phyloP scores from a whole-genome alignment of 2,113 vertebrate genomes.

The Helogale parvula region DNA sequence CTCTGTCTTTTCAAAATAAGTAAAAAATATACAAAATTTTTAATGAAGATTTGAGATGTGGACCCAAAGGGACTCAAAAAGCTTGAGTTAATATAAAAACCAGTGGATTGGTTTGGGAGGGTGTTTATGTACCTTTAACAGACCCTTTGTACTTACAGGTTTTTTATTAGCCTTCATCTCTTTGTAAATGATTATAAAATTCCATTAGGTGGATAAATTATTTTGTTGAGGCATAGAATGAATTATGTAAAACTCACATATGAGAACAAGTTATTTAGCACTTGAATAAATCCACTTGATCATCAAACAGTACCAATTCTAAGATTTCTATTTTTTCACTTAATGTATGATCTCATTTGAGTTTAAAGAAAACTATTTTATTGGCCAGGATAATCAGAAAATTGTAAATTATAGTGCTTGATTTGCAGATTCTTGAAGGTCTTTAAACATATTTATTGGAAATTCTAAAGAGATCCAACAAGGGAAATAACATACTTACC shows the following conservation, averaged over 20 bases:
- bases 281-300: background rate
- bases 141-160: background rate
- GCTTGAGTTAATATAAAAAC: background rate
- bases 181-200: conserved; percentile 19
- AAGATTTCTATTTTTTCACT: background rate
- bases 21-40: too few species aligned
- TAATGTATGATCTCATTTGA: background rate
- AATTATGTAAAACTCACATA: background rate
- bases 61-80: background rate
- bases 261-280: background rate
- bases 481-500: background rate
- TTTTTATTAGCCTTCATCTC: background rate
- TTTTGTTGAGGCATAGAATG: background rate
- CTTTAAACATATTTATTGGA: background rate
- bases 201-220: background rate
- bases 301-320: background rate
- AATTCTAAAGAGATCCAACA: background rate
- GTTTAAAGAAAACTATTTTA: background rate
- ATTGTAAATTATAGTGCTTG: background rate
- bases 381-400: background rate
- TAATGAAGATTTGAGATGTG: background rate
- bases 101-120: background rate
- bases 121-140: background rate
- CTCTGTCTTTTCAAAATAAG: too few species aligned
- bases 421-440: background rate